Conservation (phyloP, 2,113 vertebrate genomes). For the Cyphomyrus plagiostoma region DNA sequence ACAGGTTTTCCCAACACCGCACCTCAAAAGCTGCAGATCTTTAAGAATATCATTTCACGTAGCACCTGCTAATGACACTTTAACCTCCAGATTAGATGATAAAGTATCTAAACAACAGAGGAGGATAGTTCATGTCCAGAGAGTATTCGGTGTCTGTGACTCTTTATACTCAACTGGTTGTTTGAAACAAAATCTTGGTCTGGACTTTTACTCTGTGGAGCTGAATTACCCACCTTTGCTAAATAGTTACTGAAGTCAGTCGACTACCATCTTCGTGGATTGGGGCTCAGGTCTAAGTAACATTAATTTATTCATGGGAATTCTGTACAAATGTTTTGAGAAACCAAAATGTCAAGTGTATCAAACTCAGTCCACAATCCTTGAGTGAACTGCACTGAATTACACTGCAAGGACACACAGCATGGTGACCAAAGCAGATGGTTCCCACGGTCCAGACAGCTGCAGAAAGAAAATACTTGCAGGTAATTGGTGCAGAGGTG, state of each 20-base stretch:
- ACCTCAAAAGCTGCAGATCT: background rate
- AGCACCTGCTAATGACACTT: background rate
- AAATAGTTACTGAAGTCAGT: background rate
- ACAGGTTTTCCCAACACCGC: background rate
- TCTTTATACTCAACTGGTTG: background rate
- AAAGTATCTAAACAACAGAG: background rate
- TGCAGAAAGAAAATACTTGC: constrained; percentile 6
- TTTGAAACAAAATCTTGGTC: background rate
- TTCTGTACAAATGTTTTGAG: background rate
- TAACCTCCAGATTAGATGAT: background rate
- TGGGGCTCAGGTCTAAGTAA: background rate
- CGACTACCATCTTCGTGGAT: background rate
- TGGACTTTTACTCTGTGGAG: background rate
- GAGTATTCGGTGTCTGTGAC: background rate
- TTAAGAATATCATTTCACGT: background rate
- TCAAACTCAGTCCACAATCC: background rate
- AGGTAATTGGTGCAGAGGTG: background rate
- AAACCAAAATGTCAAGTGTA: background rate
- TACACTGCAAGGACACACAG: background rate
- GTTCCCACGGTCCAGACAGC: background rate
- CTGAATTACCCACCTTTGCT: background rate
- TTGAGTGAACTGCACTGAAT: background rate
- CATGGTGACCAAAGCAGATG: background rate
- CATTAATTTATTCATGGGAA: background rate
- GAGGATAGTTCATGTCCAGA: background rate